Evolutionary conservation across 2,113 vertebrate genomes (phyloP).

Genomic region (Rhinoderma darwinii): DNA sequence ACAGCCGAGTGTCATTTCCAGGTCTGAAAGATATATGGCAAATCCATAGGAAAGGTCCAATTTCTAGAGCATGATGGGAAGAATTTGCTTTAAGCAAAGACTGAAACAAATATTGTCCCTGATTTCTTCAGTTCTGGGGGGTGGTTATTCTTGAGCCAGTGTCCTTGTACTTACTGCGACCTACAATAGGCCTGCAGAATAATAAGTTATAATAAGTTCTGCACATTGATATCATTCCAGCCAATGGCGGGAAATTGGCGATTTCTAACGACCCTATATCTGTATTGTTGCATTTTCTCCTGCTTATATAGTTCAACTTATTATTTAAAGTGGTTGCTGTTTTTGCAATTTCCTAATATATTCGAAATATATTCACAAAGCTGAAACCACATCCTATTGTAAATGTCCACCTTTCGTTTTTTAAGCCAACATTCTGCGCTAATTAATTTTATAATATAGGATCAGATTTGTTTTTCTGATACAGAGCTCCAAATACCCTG

Average conservation of each 20-base stretch:
- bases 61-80: slow-evolving; percentile 40
- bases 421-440: no score
- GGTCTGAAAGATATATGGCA: slow-evolving; percentile 55
- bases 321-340: no score
- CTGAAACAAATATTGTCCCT: slow-evolving; percentile 19
- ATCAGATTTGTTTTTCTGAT: no score
- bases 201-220: neutral
- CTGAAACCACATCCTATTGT: no score
- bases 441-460: no score
- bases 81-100: slow-evolving; percentile 34
- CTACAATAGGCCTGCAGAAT: neutral
- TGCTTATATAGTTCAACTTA: no score
- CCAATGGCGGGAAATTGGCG: neutral
- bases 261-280: neutral
- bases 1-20: slow-evolving; percentile 51
- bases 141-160: neutral
- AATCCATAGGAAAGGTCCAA: slow-evolving; percentile 54
- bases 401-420: no score
- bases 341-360: no score
- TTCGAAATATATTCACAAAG: no score
- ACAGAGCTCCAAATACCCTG: no score
- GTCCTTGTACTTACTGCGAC: neutral
- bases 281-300: no score
- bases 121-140: neutral
- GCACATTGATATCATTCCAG: neutral